phyloP scores from a whole-genome alignment of 2,113 vertebrate species.

The Ivindomyrus marchei region DNA sequence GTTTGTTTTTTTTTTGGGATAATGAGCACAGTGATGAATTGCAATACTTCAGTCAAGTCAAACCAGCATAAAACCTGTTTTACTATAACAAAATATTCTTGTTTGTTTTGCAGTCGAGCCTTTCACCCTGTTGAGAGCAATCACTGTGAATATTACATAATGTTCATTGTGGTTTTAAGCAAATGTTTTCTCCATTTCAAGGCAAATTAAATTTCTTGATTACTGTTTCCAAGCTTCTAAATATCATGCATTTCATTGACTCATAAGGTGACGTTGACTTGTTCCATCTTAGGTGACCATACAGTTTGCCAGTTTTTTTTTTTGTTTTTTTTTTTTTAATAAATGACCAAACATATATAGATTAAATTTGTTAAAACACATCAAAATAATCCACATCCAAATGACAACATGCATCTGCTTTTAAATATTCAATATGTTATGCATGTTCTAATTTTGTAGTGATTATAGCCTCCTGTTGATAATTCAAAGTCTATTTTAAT shows the following conservation, averaged over 20 bases:
- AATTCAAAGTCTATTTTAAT: not conserved
- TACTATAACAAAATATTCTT: not conserved
- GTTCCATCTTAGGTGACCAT: not conserved
- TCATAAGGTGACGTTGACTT: not conserved
- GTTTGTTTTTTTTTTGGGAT: not conserved
- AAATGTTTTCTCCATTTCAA: not conserved
- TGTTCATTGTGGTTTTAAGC: not conserved
- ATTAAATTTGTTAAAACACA: not conserved
- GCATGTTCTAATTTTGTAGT: not conserved
- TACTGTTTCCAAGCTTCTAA: not conserved
- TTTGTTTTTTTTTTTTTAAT: too few species aligned
- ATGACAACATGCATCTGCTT: not conserved
- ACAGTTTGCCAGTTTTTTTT: not conserved
- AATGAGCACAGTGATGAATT: not conserved
- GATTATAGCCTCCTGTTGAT: not conserved
- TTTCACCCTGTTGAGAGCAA: not conserved
- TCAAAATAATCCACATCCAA: not conserved
- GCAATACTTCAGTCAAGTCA: not conserved
- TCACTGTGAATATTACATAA: not conserved
- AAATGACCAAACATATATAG: not conserved
- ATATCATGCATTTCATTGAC: not conserved
- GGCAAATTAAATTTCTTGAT: not conserved
- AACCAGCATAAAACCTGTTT: not conserved
- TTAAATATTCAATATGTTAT: not conserved
- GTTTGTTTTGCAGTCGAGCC: not conserved